phyloP scores from a whole-genome alignment of 2,888 invertebrate species.

The Ennomos erosarius region DNA sequence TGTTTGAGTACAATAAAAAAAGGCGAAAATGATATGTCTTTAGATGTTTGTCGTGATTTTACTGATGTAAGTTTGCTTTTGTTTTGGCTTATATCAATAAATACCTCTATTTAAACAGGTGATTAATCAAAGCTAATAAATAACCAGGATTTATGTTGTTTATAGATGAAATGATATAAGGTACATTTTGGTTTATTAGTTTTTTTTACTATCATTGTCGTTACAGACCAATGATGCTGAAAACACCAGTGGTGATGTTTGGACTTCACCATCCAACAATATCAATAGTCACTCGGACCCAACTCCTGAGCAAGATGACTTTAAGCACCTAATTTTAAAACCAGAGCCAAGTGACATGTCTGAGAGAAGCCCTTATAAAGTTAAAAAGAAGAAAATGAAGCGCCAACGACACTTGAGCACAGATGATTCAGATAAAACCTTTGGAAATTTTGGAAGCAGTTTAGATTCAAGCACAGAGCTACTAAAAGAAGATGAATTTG shows the following conservation, averaged over 20 bases:
- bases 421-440: conserved; percentile 56
- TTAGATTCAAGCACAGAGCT: conserved; percentile 49
- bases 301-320: conserved; percentile 51
- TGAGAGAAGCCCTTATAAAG: conserved; percentile 38
- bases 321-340: conserved; percentile 53
- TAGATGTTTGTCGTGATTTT: conserved; percentile 22
- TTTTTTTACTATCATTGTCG: not conserved
- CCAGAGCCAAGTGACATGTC: conserved; percentile 51
- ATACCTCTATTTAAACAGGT: not conserved
- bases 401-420: conserved; percentile 50
- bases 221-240: conserved; percentile 43
- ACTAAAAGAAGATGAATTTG: conserved; percentile 73
- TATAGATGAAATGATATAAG: no score
- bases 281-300: conserved; percentile 47
- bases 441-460: conserved; percentile 42
- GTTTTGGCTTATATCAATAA: no score
- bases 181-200: no score
- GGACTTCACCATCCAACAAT: conserved; percentile 42
- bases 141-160: no score
- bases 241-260: conserved; percentile 47
- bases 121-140: no score
- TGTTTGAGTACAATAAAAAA: conserved; percentile 42
- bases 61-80: conserved; percentile 31
- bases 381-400: conserved; percentile 63
- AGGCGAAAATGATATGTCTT: conserved; percentile 28